Conservation (phyloP, 2,113 vertebrate species). For the Antechinus stuartii region DNA sequence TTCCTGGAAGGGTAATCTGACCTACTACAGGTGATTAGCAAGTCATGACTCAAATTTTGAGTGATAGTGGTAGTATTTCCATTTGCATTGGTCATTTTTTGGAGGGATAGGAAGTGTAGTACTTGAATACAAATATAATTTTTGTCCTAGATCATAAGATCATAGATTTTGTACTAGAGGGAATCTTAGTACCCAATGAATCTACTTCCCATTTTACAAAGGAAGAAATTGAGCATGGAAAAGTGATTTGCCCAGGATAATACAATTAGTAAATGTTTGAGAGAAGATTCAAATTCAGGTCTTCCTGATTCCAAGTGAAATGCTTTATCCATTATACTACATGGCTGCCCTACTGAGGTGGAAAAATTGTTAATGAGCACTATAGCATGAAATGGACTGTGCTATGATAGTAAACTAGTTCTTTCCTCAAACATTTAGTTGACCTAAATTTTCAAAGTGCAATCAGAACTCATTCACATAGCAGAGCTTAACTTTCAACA, state of each 20-base stretch:
- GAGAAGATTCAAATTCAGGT: not conserved
- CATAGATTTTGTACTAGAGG: not conserved
- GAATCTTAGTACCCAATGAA: not conserved
- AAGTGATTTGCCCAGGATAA: not conserved
- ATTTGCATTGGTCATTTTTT: not conserved
- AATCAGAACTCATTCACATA: not conserved
- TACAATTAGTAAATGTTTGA: not conserved
- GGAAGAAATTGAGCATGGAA: not conserved
- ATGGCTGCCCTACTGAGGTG: not conserved
- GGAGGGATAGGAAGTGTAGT: not conserved
- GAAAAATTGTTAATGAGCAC: not conserved
- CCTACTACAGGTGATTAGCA: not conserved
- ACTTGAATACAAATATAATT: not conserved
- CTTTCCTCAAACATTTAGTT: conserved; percentile 1
- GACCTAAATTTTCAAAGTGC: conserved; percentile 4
- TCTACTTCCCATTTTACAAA: not conserved
- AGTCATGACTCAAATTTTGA: not conserved
- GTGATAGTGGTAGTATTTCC: not conserved
- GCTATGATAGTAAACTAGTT: not conserved
- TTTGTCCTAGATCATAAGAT: not conserved
- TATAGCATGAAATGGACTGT: not conserved
- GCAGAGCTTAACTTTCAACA: not conserved
- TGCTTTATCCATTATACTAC: not conserved
- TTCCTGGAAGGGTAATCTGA: not conserved
- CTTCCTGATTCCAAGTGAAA: not conserved